phyloP scores from a whole-genome alignment of 2,888 invertebrate genomes.

The Parnassius mnemosyne region DNA sequence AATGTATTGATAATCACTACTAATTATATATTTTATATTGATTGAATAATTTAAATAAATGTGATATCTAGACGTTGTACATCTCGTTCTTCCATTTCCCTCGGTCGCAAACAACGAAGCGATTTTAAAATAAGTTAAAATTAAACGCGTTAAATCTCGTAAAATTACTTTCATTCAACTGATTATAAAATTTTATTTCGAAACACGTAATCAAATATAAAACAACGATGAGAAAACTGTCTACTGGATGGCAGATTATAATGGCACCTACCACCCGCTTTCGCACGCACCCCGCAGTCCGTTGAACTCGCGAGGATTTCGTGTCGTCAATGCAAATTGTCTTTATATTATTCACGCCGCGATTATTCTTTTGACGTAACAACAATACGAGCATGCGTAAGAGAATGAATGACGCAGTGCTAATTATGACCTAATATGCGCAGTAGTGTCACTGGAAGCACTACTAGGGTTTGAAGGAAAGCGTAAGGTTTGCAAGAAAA shows the following conservation, averaged over 20 bases:
- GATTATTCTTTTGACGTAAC: conserved; percentile 65
- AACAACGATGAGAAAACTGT: conserved; percentile 23
- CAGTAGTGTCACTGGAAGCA: conserved; percentile 6
- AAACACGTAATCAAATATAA: neutral
- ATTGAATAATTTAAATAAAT: too few relatives aligned
- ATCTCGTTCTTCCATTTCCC: too few relatives aligned
- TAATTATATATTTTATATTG: too few relatives aligned
- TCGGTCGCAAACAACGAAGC: too few relatives aligned
- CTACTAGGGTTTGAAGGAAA: conserved; percentile 2
- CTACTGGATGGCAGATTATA: conserved; percentile 32
- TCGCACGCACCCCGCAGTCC: conserved; percentile 50
- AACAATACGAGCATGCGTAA: conserved; percentile 44
- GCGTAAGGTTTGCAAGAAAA: conserved; percentile 5
- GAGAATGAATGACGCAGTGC: conserved; percentile 32
- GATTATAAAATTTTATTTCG: too few relatives aligned
- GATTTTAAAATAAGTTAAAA: too few relatives aligned
- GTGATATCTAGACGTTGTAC: too few relatives aligned
- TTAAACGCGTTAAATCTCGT: too few relatives aligned
- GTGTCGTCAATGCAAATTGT: conserved; percentile 70
- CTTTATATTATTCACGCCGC: conserved; percentile 73
- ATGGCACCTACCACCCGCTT: conserved; percentile 32
- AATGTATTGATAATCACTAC: too few relatives aligned
- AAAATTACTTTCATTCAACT: too few relatives aligned
- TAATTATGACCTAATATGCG: conserved; percentile 26
- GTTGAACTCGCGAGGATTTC: conserved; percentile 64